Conservation (phyloP, 2,888 invertebrate species). For the Falcaria lacertinaria region DNA sequence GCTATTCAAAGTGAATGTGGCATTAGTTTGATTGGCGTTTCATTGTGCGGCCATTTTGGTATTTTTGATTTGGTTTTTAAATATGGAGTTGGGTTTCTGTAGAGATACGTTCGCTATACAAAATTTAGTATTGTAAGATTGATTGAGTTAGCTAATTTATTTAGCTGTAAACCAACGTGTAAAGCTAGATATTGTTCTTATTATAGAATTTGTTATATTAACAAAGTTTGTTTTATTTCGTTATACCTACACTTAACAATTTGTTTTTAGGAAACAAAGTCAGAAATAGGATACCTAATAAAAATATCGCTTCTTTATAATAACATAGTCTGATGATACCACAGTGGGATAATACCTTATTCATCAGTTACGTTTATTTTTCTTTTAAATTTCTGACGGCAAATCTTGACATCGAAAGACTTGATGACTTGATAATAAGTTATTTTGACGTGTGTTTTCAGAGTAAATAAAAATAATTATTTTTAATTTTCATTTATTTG, state of each 20-base stretch:
- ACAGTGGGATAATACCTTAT: no score
- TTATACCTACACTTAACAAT: not conserved
- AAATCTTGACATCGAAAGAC: not conserved
- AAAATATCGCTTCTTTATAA: no score
- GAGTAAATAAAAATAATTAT: conserved; percentile 15
- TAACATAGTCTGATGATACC: no score
- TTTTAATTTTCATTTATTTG: conserved; percentile 8
- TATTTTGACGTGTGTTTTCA: conserved; percentile 13
- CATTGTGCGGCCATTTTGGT: no score
- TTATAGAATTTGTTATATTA: conserved; percentile 70
- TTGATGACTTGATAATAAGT: not conserved
- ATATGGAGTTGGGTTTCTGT: not conserved
- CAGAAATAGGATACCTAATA: no score
- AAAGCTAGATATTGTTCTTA: conserved; percentile 43
- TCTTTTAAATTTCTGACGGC: conserved; percentile 17
- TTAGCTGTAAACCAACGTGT: conserved; percentile 38
- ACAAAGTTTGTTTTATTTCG: conserved; percentile 42
- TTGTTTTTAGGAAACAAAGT: no score
- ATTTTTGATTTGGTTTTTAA: not conserved
- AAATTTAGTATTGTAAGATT: conserved; percentile 43
- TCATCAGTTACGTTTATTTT: not conserved
- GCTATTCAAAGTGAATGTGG: no score
- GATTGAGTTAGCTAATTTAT: conserved; percentile 37
- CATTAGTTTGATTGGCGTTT: no score
- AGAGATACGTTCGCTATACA: conserved; percentile 33